Evolutionary conservation across 1,140 invertebrate genomes (phyloP), one percentile per base, ranked within the genome.

Genomic region (Diorhabda carinulata): DNA sequence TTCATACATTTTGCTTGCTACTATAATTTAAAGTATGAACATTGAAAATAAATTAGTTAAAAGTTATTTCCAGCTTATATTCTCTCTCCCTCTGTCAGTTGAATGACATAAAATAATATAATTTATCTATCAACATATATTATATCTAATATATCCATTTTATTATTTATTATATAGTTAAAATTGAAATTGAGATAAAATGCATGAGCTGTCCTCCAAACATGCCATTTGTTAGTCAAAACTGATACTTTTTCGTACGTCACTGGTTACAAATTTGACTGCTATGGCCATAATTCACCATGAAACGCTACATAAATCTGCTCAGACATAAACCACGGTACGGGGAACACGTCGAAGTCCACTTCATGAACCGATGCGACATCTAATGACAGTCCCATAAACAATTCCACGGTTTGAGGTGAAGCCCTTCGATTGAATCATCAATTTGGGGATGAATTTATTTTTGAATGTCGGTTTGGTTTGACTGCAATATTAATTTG

Each of bases 341-440:
- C 56, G 64, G 64, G 64, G 64, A 65, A 10, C 64, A 65, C 56
- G 56, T 65, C 64, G 56, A 57, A 65, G 64, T 65, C 64, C 64
- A 65, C 64, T 65, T 57, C 56, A 65, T 65, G 64, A 65, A 57
- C 56, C 52, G 64, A 41, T 42, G 64, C 64, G 64, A 65, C 64
- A 65, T 65, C 64, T 65, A 65, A 52, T 57, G 64, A 65, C 64
- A 65, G 40, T 57, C 64, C 64, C 64, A 65, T 65, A 65, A 65
- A 65, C 64, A 65, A 65, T 65, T 65, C 64, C 64, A 65, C 56
- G 44, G 42, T 65, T 65, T 65, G 64, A 65, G 64, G 64, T 65
- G 56, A 65, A 58, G 56, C 64, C 52, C 47, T 45, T 57, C 52
- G 64, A 65, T 65, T 65, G 64, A 65, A 65, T 65, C 64, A 65